Base-by-base conservation (phyloP, 2,888 invertebrate genomes). In the Fragum sueziense region DNA sequence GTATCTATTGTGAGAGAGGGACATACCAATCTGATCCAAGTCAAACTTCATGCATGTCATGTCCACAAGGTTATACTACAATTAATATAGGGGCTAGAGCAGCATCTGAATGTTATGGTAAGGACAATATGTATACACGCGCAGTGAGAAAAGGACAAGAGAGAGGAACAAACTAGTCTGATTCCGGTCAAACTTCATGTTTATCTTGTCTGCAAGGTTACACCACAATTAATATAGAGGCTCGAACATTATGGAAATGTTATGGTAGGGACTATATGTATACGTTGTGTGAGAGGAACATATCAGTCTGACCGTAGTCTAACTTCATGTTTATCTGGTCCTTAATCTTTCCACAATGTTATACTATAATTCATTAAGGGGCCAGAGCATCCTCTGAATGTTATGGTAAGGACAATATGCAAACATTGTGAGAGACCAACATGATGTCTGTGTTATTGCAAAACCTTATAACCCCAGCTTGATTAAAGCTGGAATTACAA, bases 1-100 rank as follows among this genome's bases (percentile, higher is more conserved):
- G 84, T 72, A 67, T 79, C 2, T 81, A 79, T 29, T 84, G 84
- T 67, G 76, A 79, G 20, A 51, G 68, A 17, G 84, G 84, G 7
- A 61, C 69, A 0, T 84, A 81, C 51, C 80, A 80, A 31, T 47
- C 69, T 1, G 51, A 37, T 14, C 27, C 68, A 2, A 81, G 79
- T 29, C 74, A 79, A 62, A 74, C 47, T 11, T 27, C 57, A 2
- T 84, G 84, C 54, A 65, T 41, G 0, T 47, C 67, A 1, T 84
- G 84, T 72, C 80, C 79, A 0, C 33, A 9, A 14, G 65, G 68
- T 9, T 52, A 74, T 20, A 52, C 65, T 9, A 84, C 84, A n/a
- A 17, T 27, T 6, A 59, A 67, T 31, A 20, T 81, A 29, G 84
- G 84, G 7, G 79, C 80, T 27, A 59, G 84, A 14, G 33, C 34